Percentiles rank a stretch among this genome's conserved stretches.
Conservation (phyloP, 2,113 vertebrate species). For the Grantiella picta region DNA sequence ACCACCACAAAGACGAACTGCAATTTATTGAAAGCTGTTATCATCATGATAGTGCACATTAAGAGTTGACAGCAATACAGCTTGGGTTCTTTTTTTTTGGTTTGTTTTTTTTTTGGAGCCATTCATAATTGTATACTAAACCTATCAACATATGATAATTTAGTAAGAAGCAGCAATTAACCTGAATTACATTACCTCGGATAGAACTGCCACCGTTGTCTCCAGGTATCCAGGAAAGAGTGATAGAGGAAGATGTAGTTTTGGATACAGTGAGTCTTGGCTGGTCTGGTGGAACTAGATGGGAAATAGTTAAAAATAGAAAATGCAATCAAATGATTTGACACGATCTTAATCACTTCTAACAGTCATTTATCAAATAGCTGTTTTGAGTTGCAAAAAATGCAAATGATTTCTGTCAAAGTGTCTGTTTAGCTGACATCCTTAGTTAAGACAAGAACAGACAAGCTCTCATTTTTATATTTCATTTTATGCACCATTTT, state of each 20-base stretch:
- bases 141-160: background rate
- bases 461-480: slow-evolving; percentile 28
- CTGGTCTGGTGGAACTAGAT: slow-evolving; percentile 94
- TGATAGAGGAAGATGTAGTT: slow-evolving; percentile 97
- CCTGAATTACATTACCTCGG: slow-evolving; percentile 78
- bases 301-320: slow-evolving; percentile 61
- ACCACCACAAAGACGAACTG: slow-evolving; percentile 2
- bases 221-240: slow-evolving; percentile 96
- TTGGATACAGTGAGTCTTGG: slow-evolving; percentile 97
- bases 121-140: background rate
- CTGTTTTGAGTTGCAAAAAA: slow-evolving; percentile 58
- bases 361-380: slow-evolving; percentile 65
- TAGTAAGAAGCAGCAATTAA: background rate
- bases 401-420: slow-evolving; percentile 69
- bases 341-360: background rate
- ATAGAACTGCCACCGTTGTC: slow-evolving; percentile 99
- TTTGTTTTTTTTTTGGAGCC: background rate
- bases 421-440: slow-evolving; percentile 65
- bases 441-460: slow-evolving; percentile 36
- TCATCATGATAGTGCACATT: background rate
- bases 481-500: slow-evolving; percentile 28
- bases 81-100: background rate
- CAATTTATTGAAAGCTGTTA: slow-evolving; percentile 30
- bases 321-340: slow-evolving; percentile 52
- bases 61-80: background rate